These are phyloP conservation scores for Tachuris rubrigastra DNA, from an alignment of 2,113 vertebrate species.

Conservation along the genomic window DNA sequence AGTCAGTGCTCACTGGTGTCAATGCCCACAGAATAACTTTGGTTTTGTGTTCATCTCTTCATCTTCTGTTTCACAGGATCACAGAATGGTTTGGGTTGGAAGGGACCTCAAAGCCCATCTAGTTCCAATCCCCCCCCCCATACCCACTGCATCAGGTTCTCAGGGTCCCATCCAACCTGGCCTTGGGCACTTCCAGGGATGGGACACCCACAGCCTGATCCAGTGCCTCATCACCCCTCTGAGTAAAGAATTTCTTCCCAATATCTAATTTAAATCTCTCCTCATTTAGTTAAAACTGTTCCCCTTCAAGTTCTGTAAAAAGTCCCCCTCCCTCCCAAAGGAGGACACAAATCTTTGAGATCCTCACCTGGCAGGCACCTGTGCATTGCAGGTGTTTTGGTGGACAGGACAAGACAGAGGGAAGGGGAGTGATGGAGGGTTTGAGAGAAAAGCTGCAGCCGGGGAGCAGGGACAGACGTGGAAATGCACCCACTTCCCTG, in stretches of 20 bases:
- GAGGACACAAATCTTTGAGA: neutral
- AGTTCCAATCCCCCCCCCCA: neutral
- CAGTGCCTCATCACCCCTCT: neutral
- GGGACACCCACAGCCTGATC: neutral
- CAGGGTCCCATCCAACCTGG: neutral
- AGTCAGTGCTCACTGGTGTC: neutral
- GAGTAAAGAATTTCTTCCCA: neutral
- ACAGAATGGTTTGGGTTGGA: neutral
- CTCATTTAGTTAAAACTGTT: neutral
- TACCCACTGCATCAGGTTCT: neutral
- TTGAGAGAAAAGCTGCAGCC: neutral
- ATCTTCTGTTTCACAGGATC: neutral
- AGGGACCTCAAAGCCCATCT: neutral
- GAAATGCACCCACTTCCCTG: neutral
- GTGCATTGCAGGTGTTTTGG: neutral
- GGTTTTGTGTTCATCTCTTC: accelerated
- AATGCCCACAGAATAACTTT: neutral
- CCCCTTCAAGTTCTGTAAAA: neutral
- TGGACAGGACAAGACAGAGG: neutral
- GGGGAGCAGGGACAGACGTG: neutral
- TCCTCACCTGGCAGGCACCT: neutral
- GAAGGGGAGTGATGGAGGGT: neutral
- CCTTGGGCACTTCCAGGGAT: neutral
- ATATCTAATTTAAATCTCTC: neutral
- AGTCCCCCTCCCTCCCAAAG: neutral